These are phyloP conservation scores for Rynchops niger DNA, from an alignment of 2,113 vertebrate species.

Conservation along the genomic window DNA sequence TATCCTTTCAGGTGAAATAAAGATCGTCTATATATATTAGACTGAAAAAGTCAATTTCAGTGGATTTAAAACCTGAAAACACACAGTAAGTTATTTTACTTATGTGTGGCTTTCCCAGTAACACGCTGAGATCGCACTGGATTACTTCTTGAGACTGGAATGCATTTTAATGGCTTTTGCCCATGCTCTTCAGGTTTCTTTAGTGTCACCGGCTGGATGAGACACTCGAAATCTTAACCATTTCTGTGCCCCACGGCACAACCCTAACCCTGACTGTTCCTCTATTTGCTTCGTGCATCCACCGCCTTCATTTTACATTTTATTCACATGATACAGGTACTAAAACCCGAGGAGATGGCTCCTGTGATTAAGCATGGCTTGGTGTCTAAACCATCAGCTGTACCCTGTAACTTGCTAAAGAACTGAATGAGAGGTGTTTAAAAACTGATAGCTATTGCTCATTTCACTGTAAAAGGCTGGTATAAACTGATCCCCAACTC, in stretches of 20 bases:
- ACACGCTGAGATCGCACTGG: background rate
- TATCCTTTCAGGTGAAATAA: background rate
- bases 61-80: background rate
- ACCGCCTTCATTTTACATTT: background rate
- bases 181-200: background rate
- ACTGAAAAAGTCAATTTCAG: background rate
- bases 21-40: background rate
- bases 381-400: background rate
- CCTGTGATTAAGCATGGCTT: background rate
- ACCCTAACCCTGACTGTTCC: background rate
- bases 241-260: fast-evolving
- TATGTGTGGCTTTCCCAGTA: background rate
- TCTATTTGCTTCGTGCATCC: background rate
- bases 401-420: background rate
- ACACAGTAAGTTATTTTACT: background rate
- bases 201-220: background rate
- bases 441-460: background rate
- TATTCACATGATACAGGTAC: background rate
- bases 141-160: background rate
- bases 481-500: background rate
- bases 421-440: background rate
- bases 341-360: background rate
- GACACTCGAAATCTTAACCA: fast-evolving
- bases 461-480: background rate
- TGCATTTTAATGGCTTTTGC: background rate